These are phyloP conservation scores for Melanerpes formicivorus DNA, from an alignment of 2,113 vertebrate species.

Conservation along the genomic window DNA sequence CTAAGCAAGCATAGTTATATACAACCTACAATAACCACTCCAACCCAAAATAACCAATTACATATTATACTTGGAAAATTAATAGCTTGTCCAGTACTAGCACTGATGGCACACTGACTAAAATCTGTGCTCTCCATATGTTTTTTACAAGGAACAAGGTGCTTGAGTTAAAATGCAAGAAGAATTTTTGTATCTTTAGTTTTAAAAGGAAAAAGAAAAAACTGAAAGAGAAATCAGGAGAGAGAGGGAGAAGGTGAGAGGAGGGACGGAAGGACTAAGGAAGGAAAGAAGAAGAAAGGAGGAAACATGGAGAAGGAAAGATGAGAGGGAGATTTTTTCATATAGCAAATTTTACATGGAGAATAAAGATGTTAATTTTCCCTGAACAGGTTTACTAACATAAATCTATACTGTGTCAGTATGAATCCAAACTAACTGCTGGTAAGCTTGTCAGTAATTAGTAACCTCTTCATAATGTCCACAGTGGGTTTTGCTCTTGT, in stretches of 20 bases:
- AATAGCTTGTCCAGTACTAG: neutral
- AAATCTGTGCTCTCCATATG: neutral
- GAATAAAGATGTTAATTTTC: neutral
- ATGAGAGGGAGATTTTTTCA: neutral
- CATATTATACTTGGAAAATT: neutral
- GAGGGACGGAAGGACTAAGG: too few species aligned
- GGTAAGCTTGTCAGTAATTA: neutral
- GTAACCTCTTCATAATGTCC: neutral
- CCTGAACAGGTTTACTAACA: neutral
- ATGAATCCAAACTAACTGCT: neutral
- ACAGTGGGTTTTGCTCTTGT: neutral
- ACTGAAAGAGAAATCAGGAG: neutral
- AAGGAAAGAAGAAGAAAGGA: neutral
- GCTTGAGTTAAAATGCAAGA: neutral
- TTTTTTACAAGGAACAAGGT: neutral
- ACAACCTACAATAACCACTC: neutral
- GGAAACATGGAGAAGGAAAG: too few species aligned
- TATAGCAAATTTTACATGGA: neutral
- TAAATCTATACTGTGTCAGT: neutral
- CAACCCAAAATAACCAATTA: slow-evolving; percentile 26
- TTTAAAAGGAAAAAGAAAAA: neutral
- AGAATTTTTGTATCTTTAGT: neutral
- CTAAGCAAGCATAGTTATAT: neutral
- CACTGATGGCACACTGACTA: neutral
- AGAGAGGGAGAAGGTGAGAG: neutral